phyloP scores from a whole-genome alignment of 2,113 vertebrate species.

The Glareola pratincola region DNA sequence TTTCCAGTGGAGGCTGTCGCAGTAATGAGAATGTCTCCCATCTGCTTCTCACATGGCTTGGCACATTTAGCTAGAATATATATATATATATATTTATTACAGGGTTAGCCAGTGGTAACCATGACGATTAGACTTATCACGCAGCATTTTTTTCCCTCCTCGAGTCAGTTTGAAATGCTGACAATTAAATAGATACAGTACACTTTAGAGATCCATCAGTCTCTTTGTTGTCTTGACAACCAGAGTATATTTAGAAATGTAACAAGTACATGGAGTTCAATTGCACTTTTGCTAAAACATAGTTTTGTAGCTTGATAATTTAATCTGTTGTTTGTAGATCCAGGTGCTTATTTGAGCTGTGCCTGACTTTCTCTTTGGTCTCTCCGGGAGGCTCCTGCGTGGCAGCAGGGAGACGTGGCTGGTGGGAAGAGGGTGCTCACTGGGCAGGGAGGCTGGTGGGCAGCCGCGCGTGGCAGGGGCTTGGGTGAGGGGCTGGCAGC shows the following conservation, averaged over 20 bases:
- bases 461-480: neutral
- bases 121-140: constrained; percentile 80
- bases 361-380: constrained; percentile 34
- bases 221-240: constrained; percentile 84
- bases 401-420: neutral
- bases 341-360: constrained; percentile 65
- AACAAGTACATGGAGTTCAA: constrained; percentile 84
- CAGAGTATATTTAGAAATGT: constrained; percentile 84
- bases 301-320: constrained; percentile 79
- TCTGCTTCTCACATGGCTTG: constrained; percentile 57
- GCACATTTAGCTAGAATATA: constrained; percentile 51
- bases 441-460: neutral
- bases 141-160: constrained; percentile 74
- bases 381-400: neutral
- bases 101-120: constrained; percentile 76
- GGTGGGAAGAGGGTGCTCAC: neutral
- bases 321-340: constrained; percentile 78
- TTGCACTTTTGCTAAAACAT: constrained; percentile 82
- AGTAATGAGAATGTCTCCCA: constrained; percentile 58
- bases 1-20: constrained; percentile 46
- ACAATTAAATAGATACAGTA: constrained; percentile 82
- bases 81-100: constrained; percentile 58
- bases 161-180: constrained; percentile 80
- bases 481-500: neutral
- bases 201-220: constrained; percentile 81